Conservation (phyloP, 2,113 vertebrate species). For the Spermophilus dauricus region DNA sequence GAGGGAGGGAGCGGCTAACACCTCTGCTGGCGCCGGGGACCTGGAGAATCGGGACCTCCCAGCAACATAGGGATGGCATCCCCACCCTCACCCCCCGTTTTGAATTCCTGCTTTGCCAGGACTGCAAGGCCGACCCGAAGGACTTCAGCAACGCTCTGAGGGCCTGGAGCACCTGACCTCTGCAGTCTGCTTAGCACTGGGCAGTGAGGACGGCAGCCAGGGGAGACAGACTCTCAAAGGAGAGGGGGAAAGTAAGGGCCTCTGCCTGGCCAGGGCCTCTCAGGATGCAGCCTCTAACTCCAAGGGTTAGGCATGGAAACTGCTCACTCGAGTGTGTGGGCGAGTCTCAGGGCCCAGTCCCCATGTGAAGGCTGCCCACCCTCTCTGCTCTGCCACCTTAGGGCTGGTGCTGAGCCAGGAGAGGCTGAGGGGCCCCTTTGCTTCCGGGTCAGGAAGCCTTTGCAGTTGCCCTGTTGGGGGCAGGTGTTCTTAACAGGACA, state of each 20-base stretch:
- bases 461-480: too few species aligned
- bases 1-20: too few species aligned
- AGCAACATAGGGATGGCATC: background rate
- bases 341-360: background rate
- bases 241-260: background rate
- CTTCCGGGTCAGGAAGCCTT: too few species aligned
- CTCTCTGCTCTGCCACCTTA: background rate
- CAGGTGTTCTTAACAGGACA: background rate
- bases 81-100: accelerated
- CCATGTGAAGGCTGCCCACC: accelerated
- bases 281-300: background rate
- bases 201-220: background rate
- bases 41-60: accelerated
- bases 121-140: background rate
- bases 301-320: background rate
- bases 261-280: accelerated
- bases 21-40: accelerated
- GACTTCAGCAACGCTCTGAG: background rate
- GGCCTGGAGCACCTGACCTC: accelerated
- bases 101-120: background rate
- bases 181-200: accelerated
- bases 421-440: background rate
- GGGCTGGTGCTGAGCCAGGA: background rate
- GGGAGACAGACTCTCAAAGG: background rate
- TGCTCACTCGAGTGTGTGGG: accelerated